Base-by-base conservation (phyloP, 2,797 vertebrate genomes). In the Cottoperca gobio region DNA sequence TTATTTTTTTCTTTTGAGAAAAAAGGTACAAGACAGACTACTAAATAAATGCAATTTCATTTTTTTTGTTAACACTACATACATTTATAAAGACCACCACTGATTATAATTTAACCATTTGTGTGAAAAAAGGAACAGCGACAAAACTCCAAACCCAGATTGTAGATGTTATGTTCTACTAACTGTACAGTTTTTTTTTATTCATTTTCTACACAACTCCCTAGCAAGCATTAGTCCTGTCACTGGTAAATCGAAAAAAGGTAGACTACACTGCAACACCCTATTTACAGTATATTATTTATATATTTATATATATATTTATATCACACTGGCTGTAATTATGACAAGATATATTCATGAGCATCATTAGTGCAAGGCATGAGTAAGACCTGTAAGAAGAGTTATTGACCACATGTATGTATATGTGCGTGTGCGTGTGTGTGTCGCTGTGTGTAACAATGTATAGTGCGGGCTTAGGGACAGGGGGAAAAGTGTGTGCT, bases 221-320 rank as follows among this genome's bases (percentile, higher is more conserved):
- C 90, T 96, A 97, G 96, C 93, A 95, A 95, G 93, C 94, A 96
- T 97, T 97, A 97, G 96, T 96, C 96, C 94, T 95, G 95, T 95
- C 95, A 96, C 95, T 95, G 95, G 93, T 95, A 96, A 96, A 97
- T 95, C 82, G 73, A 96, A 95, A 96, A 94, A 95, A 96, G 90
- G 94, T 94, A 96, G 94, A 96, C 95, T 96, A 97, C 95, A 97
- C 95, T 94, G 96, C 95, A 96, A 97, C 96, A 97, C 95, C 94
- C 94, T 98, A 99, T 98, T 97, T 98, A 99, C 97, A 98, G 96
- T 96, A 97, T 96, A 97, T 96, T 93, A 94, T 95, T 95, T 95
- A 95, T 95, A 95, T 93, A 93, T 94, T 95, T 95, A 93, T 93
- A 86, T 90, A 89, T 61, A 61, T 45, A 61, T 92, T 88, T 94